phyloP scores from a whole-genome alignment of 2,113 vertebrate genomes.

The Caloenas nicobarica region DNA sequence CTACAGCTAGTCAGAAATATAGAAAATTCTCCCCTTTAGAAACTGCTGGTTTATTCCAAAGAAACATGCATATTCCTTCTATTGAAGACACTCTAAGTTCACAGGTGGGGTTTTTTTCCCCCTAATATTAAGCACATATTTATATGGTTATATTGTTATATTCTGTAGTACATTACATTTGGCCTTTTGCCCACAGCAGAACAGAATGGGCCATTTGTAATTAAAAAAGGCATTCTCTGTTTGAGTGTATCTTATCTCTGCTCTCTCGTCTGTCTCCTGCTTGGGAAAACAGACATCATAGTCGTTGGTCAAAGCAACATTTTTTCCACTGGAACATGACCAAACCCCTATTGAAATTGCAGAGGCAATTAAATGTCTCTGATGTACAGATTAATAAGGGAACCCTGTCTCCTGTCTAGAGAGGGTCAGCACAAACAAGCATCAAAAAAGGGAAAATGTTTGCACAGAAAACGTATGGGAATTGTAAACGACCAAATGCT shows the following conservation, averaged over 20 bases:
- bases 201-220: constrained; percentile 53
- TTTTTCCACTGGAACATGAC: constrained; percentile 56
- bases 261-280: constrained; percentile 55
- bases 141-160: not conserved
- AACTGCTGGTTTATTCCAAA: constrained; percentile 14
- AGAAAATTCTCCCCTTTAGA: constrained; percentile 18
- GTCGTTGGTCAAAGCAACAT: constrained; percentile 63
- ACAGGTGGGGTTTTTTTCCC: not conserved
- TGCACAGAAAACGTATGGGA: constrained; percentile 58
- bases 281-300: constrained; percentile 70
- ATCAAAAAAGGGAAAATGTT: constrained; percentile 59
- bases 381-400: constrained; percentile 73
- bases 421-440: constrained; percentile 62
- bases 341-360: constrained; percentile 55
- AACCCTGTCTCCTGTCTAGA: constrained; percentile 47
- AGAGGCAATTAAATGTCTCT: constrained; percentile 67
- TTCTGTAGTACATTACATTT: constrained; percentile 37
- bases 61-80: not conserved
- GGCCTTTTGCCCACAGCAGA: constrained; percentile 52
- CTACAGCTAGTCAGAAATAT: not conserved
- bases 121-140: not conserved
- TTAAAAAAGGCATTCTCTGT: constrained; percentile 40
- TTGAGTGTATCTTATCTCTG: constrained; percentile 52
- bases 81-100: not conserved
- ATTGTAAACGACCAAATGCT: constrained; percentile 1